Evolutionary conservation across 2,797 vertebrate genomes (phyloP).

Genomic region (Stomatorhinus walkeri): DNA sequence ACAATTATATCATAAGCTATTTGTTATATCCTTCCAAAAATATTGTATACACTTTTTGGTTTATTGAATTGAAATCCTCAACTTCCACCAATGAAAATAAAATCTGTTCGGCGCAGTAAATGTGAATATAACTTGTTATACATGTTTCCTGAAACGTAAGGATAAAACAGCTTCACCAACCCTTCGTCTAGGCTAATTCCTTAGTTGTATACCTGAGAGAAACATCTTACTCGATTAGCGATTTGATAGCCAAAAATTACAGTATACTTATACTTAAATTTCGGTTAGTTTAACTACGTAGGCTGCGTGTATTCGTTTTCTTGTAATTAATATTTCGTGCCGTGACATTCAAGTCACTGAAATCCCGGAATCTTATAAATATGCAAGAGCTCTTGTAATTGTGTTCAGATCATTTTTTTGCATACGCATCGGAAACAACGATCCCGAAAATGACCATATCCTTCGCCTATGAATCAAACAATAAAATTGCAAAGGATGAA

Average conservation of each 20-base stretch:
- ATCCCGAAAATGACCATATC: not conserved
- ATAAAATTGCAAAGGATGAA: not conserved
- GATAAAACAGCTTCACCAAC: not conserved
- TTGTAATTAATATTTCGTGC: not conserved
- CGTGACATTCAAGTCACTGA: not conserved
- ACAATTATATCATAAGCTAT: not conserved
- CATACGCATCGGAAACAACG: not conserved
- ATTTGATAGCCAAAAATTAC: not conserved
- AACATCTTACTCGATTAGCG: not conserved
- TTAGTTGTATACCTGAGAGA: not conserved
- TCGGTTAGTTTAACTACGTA: not conserved
- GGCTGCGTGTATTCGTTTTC: not conserved
- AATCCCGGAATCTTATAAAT: not conserved
- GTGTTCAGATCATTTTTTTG: not conserved
- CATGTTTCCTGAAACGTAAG: not conserved
- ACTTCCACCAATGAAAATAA: not conserved
- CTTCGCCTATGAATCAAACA: not conserved
- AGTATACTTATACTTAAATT: not conserved
- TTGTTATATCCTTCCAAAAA: not conserved
- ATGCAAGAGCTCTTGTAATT: not conserved
- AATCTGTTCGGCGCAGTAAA: not conserved
- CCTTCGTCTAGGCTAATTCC: not conserved
- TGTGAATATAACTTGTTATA: not conserved
- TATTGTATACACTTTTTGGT: not conserved
- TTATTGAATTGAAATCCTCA: not conserved